A percentile compares a stretch with the other conserved stretches of the same genome.
Evolutionary conservation across 2,797 vertebrate species (phyloP).

Genomic region (Rhinichthys osculus): DNA sequence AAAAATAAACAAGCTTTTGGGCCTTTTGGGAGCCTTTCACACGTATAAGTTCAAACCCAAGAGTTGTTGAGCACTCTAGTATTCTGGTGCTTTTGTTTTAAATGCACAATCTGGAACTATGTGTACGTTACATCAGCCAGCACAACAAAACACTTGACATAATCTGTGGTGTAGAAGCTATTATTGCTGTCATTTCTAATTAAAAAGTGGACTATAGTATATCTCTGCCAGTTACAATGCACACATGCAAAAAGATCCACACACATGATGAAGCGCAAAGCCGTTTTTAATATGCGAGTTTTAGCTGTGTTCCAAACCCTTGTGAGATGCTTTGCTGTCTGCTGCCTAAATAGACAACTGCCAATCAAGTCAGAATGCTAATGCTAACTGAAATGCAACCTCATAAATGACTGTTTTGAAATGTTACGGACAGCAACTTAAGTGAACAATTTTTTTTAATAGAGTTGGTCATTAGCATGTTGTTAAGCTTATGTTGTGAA

Average conservation of each 20-base stretch:
- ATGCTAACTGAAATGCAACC: background rate
- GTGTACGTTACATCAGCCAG: conserved; percentile 34
- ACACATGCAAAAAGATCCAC: background rate
- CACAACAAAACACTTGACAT: conserved; percentile 53
- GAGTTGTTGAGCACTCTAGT: conserved; percentile 38
- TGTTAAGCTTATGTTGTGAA: background rate
- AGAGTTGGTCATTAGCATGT: background rate
- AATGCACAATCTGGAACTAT: conserved; percentile 43
- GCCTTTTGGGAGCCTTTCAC: conserved; percentile 47
- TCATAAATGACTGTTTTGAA: background rate
- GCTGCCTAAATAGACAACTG: background rate
- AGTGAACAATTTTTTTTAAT: background rate
- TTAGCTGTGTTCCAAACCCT: background rate
- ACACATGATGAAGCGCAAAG: background rate
- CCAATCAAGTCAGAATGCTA: background rate
- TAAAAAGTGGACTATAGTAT: conserved; percentile 15
- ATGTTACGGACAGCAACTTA: background rate
- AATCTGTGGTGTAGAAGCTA: conserved; percentile 26
- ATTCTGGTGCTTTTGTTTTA: conserved; percentile 39
- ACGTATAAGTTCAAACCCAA: conserved; percentile 39
- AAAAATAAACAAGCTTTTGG: conserved; percentile 48
- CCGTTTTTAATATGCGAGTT: background rate
- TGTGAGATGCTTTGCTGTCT: background rate
- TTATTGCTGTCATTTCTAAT: conserved; percentile 34
- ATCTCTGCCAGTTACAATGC: conserved; percentile 14